Base-by-base conservation (phyloP, 2,888 invertebrate species). In the Caenorhabditis sulstoni region DNA sequence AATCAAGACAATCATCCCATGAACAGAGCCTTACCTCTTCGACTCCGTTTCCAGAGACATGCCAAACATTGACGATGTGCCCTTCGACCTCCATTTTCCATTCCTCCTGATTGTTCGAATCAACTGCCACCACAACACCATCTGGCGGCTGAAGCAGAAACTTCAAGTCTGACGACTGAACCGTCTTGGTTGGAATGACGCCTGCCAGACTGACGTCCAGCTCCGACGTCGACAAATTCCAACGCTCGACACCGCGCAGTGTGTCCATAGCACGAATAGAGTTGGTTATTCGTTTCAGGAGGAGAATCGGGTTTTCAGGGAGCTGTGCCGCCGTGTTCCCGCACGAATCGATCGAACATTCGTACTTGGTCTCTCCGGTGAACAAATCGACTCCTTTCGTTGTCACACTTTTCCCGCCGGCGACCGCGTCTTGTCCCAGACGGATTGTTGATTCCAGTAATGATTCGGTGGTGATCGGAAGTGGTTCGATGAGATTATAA, bases 241-340 rank as follows among this genome's bases (percentile, higher is more conserved):
- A 87, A 44, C 86, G 94, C 92, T 97, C 97, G 52, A 92, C 91
- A 1, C 97, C 97, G 11, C 94, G 93, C 62, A 94, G 93, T 0
- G 96, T 94, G 90, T 97, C 96, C 3, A 96, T 93, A 3, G 97
- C 97, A 62, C 97, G 92, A 14, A 97, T 94, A 8, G 95, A 96
- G 91, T 95, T 95, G 3, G 95, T 95, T 86, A 94, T 94, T 39
- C 96, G 93, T 83, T 94, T 93, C 64, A 98, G 91, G 16, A 97
- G 93, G 44, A 97, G 91, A 29, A 96, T 92, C 85, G 85, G 77
- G 18, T 68, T 59, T n/a, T 61, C 47, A 3, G 79, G 70, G 14
- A 93, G 93, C 53, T 57, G 59, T 0, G 58, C 57, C 16, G 68
- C 62, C n/a, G 61, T 61, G 12, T 65, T 66, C 7, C 81, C 81